Base-by-base conservation (phyloP, 2,113 vertebrate species). In the Siphamia tubifer region DNA sequence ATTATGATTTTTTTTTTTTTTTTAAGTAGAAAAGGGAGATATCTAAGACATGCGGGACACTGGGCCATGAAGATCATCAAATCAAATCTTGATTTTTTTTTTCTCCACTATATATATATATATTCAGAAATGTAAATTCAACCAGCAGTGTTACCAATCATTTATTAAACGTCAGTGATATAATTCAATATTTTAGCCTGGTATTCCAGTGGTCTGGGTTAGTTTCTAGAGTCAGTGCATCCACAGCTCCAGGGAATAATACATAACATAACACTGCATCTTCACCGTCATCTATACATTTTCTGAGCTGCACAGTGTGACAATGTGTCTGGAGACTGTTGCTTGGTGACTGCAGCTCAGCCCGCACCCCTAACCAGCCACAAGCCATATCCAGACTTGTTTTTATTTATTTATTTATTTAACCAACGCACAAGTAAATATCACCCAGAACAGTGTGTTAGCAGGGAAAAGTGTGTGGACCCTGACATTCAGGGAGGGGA, bases 261-360 rank as follows among this genome's bases (percentile, higher is more conserved):
- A 36, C 15, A 36, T 10, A 13, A 10, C 15, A n/a, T 42, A 19
- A 2, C 13, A 34, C 32, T 43, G 68, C 47, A 58, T 73, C 36
- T 54, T 54, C 28, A 36, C 36, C 56, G 60, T 63, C 28, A 57
- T 39, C 8, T 32, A 36, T 42, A 15, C 51, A 48, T 34, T 56
- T 35, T 32, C 38, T 35, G 19, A 54, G 31, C 7, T 34, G 51
- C 24, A 30, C 49, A 53, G 38, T 16, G 16, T n/a, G 54, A 73
- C 40, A 34, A 74, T 25, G 36, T 39, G 31, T 68, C 47, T 79
- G 6, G 1, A 21, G 53, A 20, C 52, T 27, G 76, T 82, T 78
- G 74, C 79, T 72, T 72, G 70, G 80, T 58, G 80, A 86, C 83
- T 54, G 69, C 49, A 57, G 61, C 34, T 12, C 58, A 45, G 43